Evolutionary conservation across 2,888 invertebrate genomes (phyloP).

Genomic region (Colletes collaris): DNA sequence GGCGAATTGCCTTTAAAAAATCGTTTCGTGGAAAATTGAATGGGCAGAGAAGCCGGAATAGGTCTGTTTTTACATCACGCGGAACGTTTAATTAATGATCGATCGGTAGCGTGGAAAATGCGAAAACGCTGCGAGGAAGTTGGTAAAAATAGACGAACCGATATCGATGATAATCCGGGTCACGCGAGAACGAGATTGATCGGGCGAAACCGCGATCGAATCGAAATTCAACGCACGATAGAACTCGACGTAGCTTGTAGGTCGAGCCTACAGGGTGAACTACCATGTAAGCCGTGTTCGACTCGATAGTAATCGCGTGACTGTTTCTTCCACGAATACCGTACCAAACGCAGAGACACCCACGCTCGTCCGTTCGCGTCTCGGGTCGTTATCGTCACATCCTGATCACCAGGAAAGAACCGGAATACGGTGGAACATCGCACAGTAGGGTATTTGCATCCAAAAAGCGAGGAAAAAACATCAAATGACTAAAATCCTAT

Average conservation of each 20-base stretch:
- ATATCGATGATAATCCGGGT: conserved; percentile 57
- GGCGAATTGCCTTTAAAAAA: no score
- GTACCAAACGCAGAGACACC: neutral
- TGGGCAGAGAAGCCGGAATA: no score
- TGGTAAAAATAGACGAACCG: conserved; percentile 44
- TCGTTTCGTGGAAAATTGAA: neutral
- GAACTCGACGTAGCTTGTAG: neutral
- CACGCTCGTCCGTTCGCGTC: neutral
- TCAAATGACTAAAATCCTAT: no score
- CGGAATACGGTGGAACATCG: no score
- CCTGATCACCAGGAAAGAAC: no score
- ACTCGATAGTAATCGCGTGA: conserved; percentile 17
- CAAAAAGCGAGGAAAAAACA: no score
- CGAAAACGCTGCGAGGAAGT: conserved; percentile 4
- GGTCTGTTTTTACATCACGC: neutral
- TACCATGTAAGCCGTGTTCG: conserved; percentile 10
- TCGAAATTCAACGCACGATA: conserved; percentile 50
- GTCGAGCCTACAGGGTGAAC: neutral
- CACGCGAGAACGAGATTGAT: conserved; percentile 50
- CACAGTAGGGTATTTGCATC: no score
- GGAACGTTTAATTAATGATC: neutral
- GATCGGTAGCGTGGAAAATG: conserved; percentile 1
- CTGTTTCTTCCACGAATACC: conserved; percentile 9
- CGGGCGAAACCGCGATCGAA: conserved; percentile 32
- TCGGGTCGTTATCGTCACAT: no score